Evolutionary conservation across 2,113 vertebrate species (phyloP).

Genomic region (Prietella phreatophila): DNA sequence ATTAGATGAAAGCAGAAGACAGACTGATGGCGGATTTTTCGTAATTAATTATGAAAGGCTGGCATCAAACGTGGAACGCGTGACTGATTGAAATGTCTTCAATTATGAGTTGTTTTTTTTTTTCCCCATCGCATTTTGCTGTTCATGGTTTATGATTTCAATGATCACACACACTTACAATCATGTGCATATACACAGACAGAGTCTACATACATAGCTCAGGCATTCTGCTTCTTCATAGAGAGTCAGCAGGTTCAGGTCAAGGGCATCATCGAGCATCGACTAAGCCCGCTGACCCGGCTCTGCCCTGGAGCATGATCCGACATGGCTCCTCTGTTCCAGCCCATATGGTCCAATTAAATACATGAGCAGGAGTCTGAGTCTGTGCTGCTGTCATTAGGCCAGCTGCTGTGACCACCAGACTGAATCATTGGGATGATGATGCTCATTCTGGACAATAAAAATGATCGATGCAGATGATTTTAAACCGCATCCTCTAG

Average conservation of each 20-base stretch:
- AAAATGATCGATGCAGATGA: slow-evolving; percentile 20
- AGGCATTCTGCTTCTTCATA: background rate
- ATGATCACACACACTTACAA: background rate
- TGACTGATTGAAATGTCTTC: slow-evolving; percentile 38
- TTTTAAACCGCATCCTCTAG: background rate
- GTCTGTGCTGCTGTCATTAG: slow-evolving; percentile 28
- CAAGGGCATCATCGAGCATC: slow-evolving; percentile 33
- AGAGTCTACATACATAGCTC: background rate
- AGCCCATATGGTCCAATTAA: slow-evolving; percentile 28
- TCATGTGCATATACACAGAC: background rate
- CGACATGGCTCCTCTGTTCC: slow-evolving; percentile 21
- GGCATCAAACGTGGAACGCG: background rate
- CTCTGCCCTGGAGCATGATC: slow-evolving; percentile 22
- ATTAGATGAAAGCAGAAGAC: slow-evolving; percentile 36
- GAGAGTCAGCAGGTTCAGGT: slow-evolving; percentile 3
- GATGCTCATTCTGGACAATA: slow-evolving; percentile 4
- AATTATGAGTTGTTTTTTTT: background rate
- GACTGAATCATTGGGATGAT: slow-evolving; percentile 21
- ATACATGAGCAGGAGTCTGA: slow-evolving; percentile 31
- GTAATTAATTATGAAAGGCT: slow-evolving; percentile 38
- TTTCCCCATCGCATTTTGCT: background rate
- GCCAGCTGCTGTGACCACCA: slow-evolving; percentile 12
- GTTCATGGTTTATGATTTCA: background rate
- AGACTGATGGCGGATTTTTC: slow-evolving; percentile 25
- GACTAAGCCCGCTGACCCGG: slow-evolving; percentile 9